These are phyloP conservation scores for Tauraco hartlaubi DNA, from an alignment of 2,797 vertebrate species.

Conservation along the genomic window DNA sequence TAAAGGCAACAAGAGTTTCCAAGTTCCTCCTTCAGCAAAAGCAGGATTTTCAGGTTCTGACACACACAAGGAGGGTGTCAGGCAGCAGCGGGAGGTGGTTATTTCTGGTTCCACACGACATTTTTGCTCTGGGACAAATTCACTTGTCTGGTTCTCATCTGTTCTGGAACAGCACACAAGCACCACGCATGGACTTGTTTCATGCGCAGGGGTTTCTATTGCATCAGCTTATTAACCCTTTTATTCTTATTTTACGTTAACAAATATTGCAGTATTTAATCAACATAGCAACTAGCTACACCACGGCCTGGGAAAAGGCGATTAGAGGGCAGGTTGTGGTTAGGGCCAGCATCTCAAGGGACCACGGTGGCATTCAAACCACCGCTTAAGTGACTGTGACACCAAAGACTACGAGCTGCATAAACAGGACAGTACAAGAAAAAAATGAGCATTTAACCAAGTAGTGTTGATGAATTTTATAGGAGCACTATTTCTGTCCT, in stretches of 20 bases:
- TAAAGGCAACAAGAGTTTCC: background rate
- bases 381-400: background rate
- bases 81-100: background rate
- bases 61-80: background rate
- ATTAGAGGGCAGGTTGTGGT: background rate
- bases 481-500: background rate
- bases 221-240: background rate
- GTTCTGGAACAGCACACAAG: background rate
- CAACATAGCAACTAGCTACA: background rate
- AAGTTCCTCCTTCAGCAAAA: background rate
- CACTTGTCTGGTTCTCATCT: background rate
- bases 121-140: background rate
- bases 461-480: background rate
- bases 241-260: background rate
- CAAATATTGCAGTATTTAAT: background rate
- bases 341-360: background rate
- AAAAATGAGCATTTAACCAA: background rate
- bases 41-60: background rate
- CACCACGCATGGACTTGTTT: background rate
- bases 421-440: background rate
- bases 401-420: accelerated
- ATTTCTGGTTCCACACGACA: background rate
- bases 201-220: background rate
- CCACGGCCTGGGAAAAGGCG: background rate
- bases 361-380: background rate